Conservation (phyloP, 2,113 vertebrate species). For the Podarcis cretensis region DNA sequence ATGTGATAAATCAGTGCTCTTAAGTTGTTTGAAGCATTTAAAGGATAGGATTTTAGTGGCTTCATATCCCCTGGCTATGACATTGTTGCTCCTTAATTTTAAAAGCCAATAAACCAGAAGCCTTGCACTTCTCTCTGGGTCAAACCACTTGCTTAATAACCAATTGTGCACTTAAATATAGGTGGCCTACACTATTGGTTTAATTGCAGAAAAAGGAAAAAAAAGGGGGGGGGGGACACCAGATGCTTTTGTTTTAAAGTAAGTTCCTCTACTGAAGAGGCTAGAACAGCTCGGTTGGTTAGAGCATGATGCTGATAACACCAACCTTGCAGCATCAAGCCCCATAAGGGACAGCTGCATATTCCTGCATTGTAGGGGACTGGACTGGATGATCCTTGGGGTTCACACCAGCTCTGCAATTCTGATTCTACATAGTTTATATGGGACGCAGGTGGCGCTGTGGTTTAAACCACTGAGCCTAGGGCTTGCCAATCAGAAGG, state of each 20-base stretch:
- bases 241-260: rapidly evolving
- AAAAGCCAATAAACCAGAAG: not conserved
- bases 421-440: no score
- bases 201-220: not conserved
- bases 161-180: slow-evolving; percentile 23
- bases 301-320: no score
- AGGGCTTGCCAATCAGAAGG: no score
- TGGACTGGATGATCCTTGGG: no score
- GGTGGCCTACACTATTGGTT: not conserved
- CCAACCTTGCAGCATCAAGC: no score
- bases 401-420: no score
- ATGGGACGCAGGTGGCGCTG: no score
- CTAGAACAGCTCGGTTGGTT: no score
- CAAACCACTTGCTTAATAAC: slow-evolving; percentile 36
- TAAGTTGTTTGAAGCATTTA: slow-evolving; percentile 38
- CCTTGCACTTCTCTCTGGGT: not conserved
- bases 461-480: no score
- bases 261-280: not conserved
- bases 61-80: not conserved
- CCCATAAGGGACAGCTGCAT: no score
- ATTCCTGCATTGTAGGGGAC: no score
- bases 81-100: slow-evolving; percentile 8
- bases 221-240: rapidly evolving
- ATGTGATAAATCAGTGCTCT: slow-evolving; percentile 46
- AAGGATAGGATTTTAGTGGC: slow-evolving; percentile 24